Evolutionary conservation across 2,888 invertebrate genomes (phyloP).

Genomic region (Metellina segmentata): DNA sequence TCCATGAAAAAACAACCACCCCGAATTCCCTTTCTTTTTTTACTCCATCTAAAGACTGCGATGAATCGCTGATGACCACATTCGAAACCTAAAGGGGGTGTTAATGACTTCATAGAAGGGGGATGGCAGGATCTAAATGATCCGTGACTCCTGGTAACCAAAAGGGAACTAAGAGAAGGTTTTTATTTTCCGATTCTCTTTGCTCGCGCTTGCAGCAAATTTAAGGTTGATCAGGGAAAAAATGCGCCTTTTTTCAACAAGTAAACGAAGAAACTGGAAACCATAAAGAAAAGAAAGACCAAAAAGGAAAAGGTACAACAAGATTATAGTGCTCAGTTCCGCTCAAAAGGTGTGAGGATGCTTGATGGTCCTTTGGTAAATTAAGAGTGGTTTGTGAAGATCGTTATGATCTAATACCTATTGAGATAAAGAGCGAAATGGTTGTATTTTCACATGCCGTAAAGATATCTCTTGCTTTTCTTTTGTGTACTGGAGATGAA

Average conservation of each 20-base stretch:
- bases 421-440: slow-evolving; percentile 26
- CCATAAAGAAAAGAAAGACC: not conserved
- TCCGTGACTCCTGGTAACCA: slow-evolving; percentile 8
- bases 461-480: not conserved
- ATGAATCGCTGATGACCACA: slow-evolving; percentile 25
- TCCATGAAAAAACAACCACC: not conserved
- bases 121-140: slow-evolving; percentile 31
- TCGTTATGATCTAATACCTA: slow-evolving; percentile 51
- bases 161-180: slow-evolving; percentile 6
- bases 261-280: slow-evolving; percentile 18
- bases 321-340: slow-evolving; percentile 36
- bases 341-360: not conserved
- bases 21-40: slow-evolving; percentile 1
- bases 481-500: slow-evolving; percentile 1
- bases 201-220: slow-evolving; percentile 27
- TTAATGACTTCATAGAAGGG: slow-evolving; percentile 44
- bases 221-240: slow-evolving; percentile 25
- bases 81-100: slow-evolving; percentile 24
- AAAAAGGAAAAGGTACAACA: not conserved
- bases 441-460: slow-evolving; percentile 23
- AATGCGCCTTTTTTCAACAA: slow-evolving; percentile 5
- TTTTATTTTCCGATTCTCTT: slow-evolving; percentile 38
- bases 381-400: slow-evolving; percentile 35
- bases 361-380: slow-evolving; percentile 47
- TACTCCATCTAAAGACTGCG: not conserved